Base-by-base conservation (phyloP, 2,113 vertebrate genomes). In the Coryphaenoides rupestris region DNA sequence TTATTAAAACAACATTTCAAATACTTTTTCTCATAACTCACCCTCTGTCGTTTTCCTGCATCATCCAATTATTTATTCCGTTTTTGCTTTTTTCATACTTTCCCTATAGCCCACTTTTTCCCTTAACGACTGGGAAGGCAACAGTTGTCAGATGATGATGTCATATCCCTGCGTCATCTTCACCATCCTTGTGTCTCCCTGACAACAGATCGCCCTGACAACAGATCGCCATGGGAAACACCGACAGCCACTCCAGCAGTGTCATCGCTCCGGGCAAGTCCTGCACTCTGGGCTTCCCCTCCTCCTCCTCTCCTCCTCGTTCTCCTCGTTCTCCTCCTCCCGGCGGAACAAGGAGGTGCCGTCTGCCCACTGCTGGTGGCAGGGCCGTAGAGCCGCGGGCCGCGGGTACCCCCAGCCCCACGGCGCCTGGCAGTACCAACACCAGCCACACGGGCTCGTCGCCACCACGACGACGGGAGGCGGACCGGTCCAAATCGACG, bases 151-250 rank as follows among this genome's bases (percentile, higher is more conserved):
- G n/a, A n/a, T n/a, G 68, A 70, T 76, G 68, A 71, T 65, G 58
- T 72, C 58, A 50, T 57, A 14, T 4, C 59, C 23, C 28, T 64
- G 2, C 89, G 33, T 33, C 28, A 10, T n/a, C n/a, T n/a, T 12
- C 33, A 40, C 13, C 33, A 40, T 40, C 33, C 2, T 40, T 40
- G 33, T 40, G 33, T 40, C 33, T 40, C 33, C 33, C 33, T 40
- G 9, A 7, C 33, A 40, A 40, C 33, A 95, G 94, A 87, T 85
- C n/a, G 88, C 73, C 62, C 98, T 98, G 96, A 7, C 33, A 40
- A 40, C 33, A 95, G 94, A 87, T 85, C n/a, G 88, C 73, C 62
- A 98, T 98, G 96, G 96, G 96, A 76, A 98, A 98, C 88, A 87
- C 94, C 7, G 95, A 98, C 86, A 98, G 96, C 82, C 93, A 94